Conservation (phyloP, 2,113 vertebrate species). For the Dendrocopos noguchii region DNA sequence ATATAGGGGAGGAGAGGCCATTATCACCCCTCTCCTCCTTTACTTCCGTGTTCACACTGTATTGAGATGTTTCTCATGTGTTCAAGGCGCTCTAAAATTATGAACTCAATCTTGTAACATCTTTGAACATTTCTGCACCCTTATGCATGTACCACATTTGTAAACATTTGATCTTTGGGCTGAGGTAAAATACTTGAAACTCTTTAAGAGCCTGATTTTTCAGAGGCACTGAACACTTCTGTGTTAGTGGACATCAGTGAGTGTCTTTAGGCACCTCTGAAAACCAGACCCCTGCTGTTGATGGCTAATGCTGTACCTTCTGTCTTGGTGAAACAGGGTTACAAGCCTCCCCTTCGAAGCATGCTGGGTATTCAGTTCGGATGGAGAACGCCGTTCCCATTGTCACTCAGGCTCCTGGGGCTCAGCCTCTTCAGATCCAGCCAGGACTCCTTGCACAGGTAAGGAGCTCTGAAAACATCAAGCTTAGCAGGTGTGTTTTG, state of each 20-base stretch:
- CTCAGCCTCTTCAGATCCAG: conserved; percentile 97
- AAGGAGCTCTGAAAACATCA: conserved; percentile 2
- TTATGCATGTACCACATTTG: background rate
- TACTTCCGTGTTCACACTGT: background rate
- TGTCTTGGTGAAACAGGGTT: conserved; percentile 81
- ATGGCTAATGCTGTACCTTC: conserved; percentile 26
- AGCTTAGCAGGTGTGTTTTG: background rate
- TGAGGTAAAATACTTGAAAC: background rate
- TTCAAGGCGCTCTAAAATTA: background rate
- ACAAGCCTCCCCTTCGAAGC: conserved; percentile 96
- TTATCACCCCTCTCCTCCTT: background rate
- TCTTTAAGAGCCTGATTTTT: background rate
- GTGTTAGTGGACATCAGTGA: background rate
- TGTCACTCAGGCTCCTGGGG: conserved; percentile 95
- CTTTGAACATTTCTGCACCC: background rate
- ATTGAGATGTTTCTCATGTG: background rate
- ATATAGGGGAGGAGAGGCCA: background rate
- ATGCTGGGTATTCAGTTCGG: conserved; percentile 94
- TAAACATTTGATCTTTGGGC: background rate
- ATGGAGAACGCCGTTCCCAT: conserved; percentile 99
- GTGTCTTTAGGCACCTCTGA: background rate
- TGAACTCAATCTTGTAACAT: background rate
- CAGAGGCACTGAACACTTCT: background rate
- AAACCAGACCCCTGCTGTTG: background rate
- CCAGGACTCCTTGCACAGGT: conserved; percentile 97